Evolutionary conservation across 2,113 vertebrate species (phyloP).

Genomic region (Calidris pygmaea): DNA sequence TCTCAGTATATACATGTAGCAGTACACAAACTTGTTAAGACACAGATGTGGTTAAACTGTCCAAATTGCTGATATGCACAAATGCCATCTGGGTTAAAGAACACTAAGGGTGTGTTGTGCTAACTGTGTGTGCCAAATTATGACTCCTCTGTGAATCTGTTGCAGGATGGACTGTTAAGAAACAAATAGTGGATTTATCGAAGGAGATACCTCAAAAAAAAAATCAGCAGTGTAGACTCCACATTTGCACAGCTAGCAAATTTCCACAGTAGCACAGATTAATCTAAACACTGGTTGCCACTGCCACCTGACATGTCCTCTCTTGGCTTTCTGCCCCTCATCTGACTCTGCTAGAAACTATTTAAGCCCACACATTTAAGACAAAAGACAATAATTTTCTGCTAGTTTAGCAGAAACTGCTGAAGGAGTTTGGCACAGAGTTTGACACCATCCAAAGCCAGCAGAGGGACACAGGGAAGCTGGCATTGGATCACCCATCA

Average conservation of each 20-base stretch:
- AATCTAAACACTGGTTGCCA: neutral
- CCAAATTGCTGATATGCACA: neutral
- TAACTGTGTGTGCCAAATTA: neutral
- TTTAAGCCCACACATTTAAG: neutral
- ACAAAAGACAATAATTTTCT: neutral
- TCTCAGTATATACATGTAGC: neutral
- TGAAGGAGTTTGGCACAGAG: neutral
- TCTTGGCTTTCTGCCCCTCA: neutral
- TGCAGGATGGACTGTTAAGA: neutral
- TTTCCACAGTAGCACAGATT: neutral
- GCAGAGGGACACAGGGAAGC: neutral
- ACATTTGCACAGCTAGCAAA: neutral
- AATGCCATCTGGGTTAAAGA: neutral
- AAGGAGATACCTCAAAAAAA: neutral
- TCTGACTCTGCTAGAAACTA: neutral
- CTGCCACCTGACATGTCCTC: rapidly evolving
- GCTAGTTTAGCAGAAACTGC: neutral
- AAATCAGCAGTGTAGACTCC: neutral
- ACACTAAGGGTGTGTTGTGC: neutral
- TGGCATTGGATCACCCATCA: neutral
- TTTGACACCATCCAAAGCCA: neutral
- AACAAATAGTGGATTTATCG: neutral
- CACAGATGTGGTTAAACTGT: neutral
- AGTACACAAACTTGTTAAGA: neutral
- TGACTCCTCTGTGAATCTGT: neutral